Evolutionary conservation across 2,888 invertebrate genomes (phyloP).

Genomic region (Cryptus armator): DNA sequence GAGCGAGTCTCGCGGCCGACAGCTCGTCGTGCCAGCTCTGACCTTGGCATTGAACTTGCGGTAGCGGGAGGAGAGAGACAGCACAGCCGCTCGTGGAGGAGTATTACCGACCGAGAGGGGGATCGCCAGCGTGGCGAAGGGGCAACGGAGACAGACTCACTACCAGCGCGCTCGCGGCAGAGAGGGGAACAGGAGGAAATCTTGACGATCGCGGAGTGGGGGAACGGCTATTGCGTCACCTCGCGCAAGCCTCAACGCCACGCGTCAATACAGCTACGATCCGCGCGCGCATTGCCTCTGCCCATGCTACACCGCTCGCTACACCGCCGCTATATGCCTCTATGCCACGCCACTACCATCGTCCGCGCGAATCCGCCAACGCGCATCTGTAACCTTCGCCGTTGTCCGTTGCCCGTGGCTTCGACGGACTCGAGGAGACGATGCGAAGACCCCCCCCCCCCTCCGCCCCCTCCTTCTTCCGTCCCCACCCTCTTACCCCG

Average conservation of each 20-base stretch:
- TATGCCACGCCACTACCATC: conserved; percentile 35
- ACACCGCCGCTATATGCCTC: conserved; percentile 12
- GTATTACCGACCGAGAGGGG: conserved; percentile 54
- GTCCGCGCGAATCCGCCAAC: conserved; percentile 75
- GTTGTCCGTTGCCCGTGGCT: conserved; percentile 74
- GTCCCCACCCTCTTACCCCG: not conserved
- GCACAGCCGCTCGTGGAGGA: conserved; percentile 60
- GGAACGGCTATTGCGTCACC: conserved; percentile 79
- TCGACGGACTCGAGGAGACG: conserved; percentile 52
- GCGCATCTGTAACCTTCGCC: conserved; percentile 79
- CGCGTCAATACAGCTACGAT: conserved; percentile 81
- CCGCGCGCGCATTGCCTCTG: conserved; percentile 52
- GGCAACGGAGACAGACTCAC: not conserved
- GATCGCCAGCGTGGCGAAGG: conserved; percentile 14
- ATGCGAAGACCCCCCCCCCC: conserved; percentile 22
- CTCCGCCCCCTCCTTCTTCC: not conserved
- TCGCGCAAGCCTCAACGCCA: conserved; percentile 82
- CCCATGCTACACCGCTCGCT: not conserved
- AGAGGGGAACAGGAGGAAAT: conserved; percentile 43
- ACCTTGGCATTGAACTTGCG: conserved; percentile 85
- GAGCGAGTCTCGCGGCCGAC: conserved; percentile 81
- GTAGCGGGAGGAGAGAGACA: conserved; percentile 67
- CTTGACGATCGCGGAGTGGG: conserved; percentile 20
- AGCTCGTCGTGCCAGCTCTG: conserved; percentile 81
- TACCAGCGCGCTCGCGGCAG: not conserved